Base-by-base conservation (phyloP, 2,797 vertebrate genomes). In the Falco naumanni region DNA sequence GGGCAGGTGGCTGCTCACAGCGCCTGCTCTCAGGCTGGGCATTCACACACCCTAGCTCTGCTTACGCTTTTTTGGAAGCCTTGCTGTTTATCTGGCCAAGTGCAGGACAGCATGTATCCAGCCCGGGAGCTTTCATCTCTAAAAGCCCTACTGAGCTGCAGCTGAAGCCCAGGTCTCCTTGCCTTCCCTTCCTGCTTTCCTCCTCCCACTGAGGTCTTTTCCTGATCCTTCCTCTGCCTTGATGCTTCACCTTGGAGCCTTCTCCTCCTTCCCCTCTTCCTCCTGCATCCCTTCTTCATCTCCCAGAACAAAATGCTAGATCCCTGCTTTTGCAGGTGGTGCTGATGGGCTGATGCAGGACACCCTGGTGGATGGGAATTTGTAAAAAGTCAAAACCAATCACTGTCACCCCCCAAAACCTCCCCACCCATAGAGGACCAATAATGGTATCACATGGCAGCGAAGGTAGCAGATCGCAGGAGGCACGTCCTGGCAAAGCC, bases 41-140 rank as follows among this genome's bases (percentile, higher is more conserved):
- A 24, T 4, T 10, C 34, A 6, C 9, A 8, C 16, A 9, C 18
- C 18, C 29, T 48, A 71, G 50, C 50, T 59, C 45, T 56, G 53
- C 64, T 57, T 31, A 24, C 1, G 6, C 0, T 6, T 33, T 68
- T 63, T 45, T 54, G 64, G 69, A 61, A 84, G 31, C 31, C 16
- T 45, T 37, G 13, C 21, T 66, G 18, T 14, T 71, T 15, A 24
- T 37, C 19, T 31, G 48, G 80, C 47, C 39, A 24, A 61, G 51
- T 2, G 12, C 1, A 2, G 56, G 51, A 47, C 33, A 50, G 56
- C 60, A 34, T 0, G 0, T n/a, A 18, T 22, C 18, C 74, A 84
- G 28, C 10, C 51, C 1, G 5, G 45, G 43, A 60, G 13, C 39
- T 64, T 63, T 74, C 37, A n/a, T 7, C 74, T 24, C 68, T 41